Base-by-base conservation (phyloP, 2,888 invertebrate species). In the Aleiodes leptofemur region DNA sequence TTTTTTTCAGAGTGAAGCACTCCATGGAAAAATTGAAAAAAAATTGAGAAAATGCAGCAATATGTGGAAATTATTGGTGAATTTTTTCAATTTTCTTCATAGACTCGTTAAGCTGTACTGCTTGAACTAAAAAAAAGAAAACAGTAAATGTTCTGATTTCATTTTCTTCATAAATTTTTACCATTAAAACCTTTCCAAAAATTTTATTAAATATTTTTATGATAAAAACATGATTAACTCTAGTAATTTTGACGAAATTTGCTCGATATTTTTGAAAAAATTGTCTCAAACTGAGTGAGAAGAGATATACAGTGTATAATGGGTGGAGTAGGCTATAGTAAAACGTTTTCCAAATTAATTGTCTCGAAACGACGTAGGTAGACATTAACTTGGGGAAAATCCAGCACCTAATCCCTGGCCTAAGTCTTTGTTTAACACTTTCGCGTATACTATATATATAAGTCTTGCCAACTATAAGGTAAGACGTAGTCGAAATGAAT, bases 351-450 rank as follows among this genome's bases (percentile, higher is more conserved):
- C 71, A 79, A 80, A 83, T 82, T 80, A 80, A 83, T 84, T 83
- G 78, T 69, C 77, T 78, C 56, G 76, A 78, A 77, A 69, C 51
- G 74, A 61, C 72, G 16, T 56, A 14, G 8, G 55, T 69, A 55
- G 64, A 68, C 57, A 48, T 48, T 16, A 81, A 80, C 59, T 74
- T 73, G 16, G 74, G 78, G 76, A 81, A 83, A 83, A 77, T 77
- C 78, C 70, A 51, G 73, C 43, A 72, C 51, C 69, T 78, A 51
- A 78, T 79, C 76, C 76, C 72, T 73, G 57, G 77, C 5, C 76
- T 84, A 83, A 84, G 83, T 85, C 83, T 83, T 84, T 84, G 84
- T 84, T 86, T 85, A 83, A 85, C 82, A 79, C 80, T 83, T 80
- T 76, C 71, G 71, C 73, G 78, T 81, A 82, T 84, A n/a, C 23